phyloP scores from a whole-genome alignment of 2,797 vertebrate genomes.

The Cryptoprocta ferox region DNA sequence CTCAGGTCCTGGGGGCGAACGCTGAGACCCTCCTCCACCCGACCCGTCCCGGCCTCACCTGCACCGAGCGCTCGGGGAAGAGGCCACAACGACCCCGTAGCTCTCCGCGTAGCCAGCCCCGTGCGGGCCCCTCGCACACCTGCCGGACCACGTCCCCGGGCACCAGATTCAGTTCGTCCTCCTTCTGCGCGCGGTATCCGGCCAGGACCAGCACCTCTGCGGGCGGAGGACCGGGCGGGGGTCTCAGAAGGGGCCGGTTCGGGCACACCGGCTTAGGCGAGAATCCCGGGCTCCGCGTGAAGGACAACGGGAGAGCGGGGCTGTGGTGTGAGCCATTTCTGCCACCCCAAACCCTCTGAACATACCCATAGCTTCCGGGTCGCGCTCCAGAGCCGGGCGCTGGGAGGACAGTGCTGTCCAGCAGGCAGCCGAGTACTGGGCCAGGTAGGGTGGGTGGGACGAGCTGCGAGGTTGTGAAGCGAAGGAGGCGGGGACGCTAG shows the following conservation, averaged over 20 bases:
- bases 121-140: constrained; percentile 85
- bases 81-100: constrained; percentile 88
- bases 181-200: constrained; percentile 88
- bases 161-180: constrained; percentile 89
- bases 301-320: background rate
- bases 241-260: background rate
- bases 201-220: constrained; percentile 92
- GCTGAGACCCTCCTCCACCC: background rate
- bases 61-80: constrained; percentile 90
- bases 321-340: background rate
- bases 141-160: constrained; percentile 91
- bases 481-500: constrained; percentile 55
- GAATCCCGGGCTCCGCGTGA: background rate
- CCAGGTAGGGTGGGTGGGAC: background rate
- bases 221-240: background rate
- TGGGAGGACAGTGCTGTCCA: background rate
- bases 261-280: background rate
- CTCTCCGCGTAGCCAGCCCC: constrained; percentile 93
- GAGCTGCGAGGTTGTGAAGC: background rate
- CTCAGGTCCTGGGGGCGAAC: background rate
- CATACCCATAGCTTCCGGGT: constrained; percentile 73
- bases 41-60: constrained; percentile 85
- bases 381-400: background rate
- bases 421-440: background rate
- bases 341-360: background rate